These are phyloP conservation scores for Dendropsophus ebraccatus DNA, from an alignment of 2,113 vertebrate species.

Conservation along the genomic window DNA sequence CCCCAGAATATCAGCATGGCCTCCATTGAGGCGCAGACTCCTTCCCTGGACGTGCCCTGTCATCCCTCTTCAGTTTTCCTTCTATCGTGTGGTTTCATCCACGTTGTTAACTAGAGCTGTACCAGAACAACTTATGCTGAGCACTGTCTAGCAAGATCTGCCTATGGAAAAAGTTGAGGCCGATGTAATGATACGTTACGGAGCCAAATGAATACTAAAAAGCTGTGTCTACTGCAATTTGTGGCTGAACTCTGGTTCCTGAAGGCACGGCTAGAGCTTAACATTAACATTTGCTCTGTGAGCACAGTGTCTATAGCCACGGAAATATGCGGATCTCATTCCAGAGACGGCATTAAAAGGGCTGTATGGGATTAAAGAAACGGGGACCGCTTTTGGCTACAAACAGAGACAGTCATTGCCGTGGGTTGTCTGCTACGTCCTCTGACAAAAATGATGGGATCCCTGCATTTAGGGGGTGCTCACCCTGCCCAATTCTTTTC, in stretches of 20 bases:
- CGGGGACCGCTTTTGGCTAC: not conserved
- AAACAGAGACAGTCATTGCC: no score
- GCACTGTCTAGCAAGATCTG: not conserved
- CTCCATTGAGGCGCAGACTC: not conserved
- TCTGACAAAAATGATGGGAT: no score
- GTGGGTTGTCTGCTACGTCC: no score
- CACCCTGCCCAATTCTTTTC: no score
- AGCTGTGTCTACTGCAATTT: not conserved
- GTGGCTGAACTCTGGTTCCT: not conserved
- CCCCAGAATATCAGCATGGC: not conserved
- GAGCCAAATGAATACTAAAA: constrained; percentile 8
- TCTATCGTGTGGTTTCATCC: not conserved
- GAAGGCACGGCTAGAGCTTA: not conserved
- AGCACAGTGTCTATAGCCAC: not conserved
- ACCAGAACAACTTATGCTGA: constrained; percentile 11
- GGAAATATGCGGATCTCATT: not conserved
- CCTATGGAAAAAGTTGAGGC: constrained; percentile 8
- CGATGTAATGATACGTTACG: not conserved
- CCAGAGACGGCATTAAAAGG: not conserved
- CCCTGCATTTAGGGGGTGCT: no score
- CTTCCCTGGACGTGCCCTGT: not conserved
- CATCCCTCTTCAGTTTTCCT: not conserved
- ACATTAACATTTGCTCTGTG: not conserved
- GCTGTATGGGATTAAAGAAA: not conserved
- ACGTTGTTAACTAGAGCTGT: not conserved